Evolutionary conservation across 2,113 vertebrate species (phyloP).

Genomic region (Plecotus auritus): DNA sequence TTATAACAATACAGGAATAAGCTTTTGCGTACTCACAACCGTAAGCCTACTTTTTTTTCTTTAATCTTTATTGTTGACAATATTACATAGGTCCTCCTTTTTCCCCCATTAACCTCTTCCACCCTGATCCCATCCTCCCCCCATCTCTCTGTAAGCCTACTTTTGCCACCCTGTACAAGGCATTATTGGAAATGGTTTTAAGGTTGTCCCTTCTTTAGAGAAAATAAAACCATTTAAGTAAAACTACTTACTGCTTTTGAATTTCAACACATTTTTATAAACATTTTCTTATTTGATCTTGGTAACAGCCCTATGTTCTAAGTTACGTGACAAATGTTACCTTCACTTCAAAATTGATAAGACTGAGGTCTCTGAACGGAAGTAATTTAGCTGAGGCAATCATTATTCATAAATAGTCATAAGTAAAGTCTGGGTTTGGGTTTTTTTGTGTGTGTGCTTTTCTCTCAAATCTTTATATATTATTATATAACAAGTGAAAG

Average conservation of each 20-base stretch:
- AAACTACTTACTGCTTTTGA: not conserved
- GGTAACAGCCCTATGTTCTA: not conserved
- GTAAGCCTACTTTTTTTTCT: not conserved
- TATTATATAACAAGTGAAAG: not conserved
- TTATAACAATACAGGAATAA: not conserved
- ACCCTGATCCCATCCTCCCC: too few species aligned
- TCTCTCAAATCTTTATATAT: not conserved
- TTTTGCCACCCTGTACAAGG: not conserved
- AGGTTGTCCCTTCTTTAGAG: not conserved
- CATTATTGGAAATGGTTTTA: not conserved
- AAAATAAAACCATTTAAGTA: constrained; percentile 19
- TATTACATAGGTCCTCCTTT: too few species aligned
- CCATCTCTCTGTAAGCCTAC: not conserved
- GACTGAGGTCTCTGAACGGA: not conserved
- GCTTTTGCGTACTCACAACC: not conserved
- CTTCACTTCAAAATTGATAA: constrained; percentile 19
- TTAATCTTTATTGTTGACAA: too few species aligned
- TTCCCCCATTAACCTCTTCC: too few species aligned
- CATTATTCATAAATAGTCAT: not conserved
- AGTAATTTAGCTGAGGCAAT: not conserved
- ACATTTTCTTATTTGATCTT: not conserved
- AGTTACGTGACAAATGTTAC: not conserved
- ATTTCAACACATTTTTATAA: not conserved
- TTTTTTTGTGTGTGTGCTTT: not conserved
- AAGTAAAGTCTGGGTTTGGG: not conserved